Evolutionary conservation across 2,888 invertebrate genomes (phyloP), one percentile per base, ranked within the genome.

Genomic region (Galerucella nymphaeae): DNA sequence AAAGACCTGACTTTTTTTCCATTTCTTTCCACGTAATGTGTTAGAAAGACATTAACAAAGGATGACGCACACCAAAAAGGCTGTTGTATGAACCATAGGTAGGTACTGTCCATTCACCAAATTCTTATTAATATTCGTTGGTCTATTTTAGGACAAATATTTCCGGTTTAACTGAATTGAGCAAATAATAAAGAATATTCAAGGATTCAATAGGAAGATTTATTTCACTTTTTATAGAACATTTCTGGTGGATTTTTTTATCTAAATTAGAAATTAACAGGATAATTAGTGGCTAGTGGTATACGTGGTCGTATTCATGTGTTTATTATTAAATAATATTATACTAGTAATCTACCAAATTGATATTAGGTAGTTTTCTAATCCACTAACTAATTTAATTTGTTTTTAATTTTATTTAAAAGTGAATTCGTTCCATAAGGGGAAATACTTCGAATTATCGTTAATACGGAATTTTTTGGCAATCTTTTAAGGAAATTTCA

Each of bases 231-330:
- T 16, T 10, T 2, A 18, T 53, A 9, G 2, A 53, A 53, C 16
- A 53, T n/a, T 53, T 53, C 9, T 9, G 16, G 18, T n/a, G 16
- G 53, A 18, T 53, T 18, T 16, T 16, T 9, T 53, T 65, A 65
- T 65, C 65, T 53, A 53, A 53, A 65, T 53, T 65, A 53, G 42
- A 42, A 38, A 38, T 42, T 62, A 62, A 62, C 38, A 42, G 10
- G 18, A 13, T 30, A 65, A 53, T 65, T 65, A 65, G 64, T 64
- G 10, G 10, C 30, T 23, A 9, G 50, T 65, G 53, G 53, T 30
- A 16, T 65, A 65, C 53, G 65, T 65, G 65, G n/a, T 53, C 30
- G 4, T 53, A 30, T 65, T 53, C 53, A 65, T 65, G 65, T 65
- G 65, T 65, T 38, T 53, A 30, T 65, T 38, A 14, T 11, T 20